Evolutionary conservation across 2,797 vertebrate species (phyloP).

Genomic region (Dendrocincla tyrannina): DNA sequence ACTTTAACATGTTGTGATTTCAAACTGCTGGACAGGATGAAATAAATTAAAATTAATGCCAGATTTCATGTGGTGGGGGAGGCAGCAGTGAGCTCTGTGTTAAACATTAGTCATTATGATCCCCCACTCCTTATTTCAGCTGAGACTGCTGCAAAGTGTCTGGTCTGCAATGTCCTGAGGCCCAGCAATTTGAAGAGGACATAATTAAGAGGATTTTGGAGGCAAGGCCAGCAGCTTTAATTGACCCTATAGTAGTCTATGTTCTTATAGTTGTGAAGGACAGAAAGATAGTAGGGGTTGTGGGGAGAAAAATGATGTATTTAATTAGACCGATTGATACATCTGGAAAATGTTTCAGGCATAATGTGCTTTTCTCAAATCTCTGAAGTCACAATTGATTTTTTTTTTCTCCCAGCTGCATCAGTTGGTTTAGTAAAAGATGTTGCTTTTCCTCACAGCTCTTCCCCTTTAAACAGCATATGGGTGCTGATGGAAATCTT

Average conservation of each 20-base stretch:
- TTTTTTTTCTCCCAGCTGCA: background rate
- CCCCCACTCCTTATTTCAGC: background rate
- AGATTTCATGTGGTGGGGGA: background rate
- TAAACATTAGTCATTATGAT: background rate
- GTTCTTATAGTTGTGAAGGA: background rate
- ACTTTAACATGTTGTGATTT: background rate
- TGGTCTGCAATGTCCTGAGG: background rate
- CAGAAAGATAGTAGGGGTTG: background rate
- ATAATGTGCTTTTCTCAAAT: background rate
- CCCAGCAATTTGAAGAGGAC: background rate
- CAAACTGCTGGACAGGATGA: background rate
- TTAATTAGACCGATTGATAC: background rate
- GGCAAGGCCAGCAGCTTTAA: background rate
- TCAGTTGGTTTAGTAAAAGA: background rate
- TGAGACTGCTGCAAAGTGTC: background rate
- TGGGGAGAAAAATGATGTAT: background rate
- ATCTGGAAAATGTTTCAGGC: background rate
- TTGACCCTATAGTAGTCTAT: background rate
- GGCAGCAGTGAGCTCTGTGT: background rate
- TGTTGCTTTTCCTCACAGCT: background rate
- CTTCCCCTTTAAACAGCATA: background rate
- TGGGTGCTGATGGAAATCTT: fast-evolving
- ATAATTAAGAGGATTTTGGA: background rate
- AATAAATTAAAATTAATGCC: background rate
- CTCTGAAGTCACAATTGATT: background rate